Conservation (phyloP, 2,888 invertebrate genomes). For the Drosophila setosimentum region DNA sequence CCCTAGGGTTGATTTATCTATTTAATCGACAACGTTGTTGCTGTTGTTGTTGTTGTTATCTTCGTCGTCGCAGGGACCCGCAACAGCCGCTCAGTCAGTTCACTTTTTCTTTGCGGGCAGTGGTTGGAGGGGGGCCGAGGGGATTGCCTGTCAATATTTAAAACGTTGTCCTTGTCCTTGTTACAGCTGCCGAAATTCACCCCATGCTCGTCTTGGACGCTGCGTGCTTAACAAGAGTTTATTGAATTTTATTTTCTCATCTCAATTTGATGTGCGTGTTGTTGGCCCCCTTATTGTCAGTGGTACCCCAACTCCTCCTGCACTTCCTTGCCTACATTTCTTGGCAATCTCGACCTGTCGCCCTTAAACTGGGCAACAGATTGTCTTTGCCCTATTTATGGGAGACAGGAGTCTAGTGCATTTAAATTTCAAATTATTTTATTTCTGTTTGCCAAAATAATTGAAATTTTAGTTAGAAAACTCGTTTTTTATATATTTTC, state of each 20-base stretch:
- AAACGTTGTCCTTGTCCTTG: slow-evolving; percentile 74
- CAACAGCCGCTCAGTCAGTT: slow-evolving; percentile 21
- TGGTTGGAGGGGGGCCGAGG: slow-evolving; percentile 4
- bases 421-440: slow-evolving; percentile 80
- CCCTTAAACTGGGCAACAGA: slow-evolving; percentile 61
- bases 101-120: slow-evolving; percentile 4
- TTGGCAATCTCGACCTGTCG: slow-evolving; percentile 35
- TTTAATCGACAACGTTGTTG: slow-evolving; percentile 67
- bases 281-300: slow-evolving; percentile 17
- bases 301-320: not conserved
- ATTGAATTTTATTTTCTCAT: slow-evolving; percentile 81
- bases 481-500: slow-evolving; percentile 52
- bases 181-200: slow-evolving; percentile 49
- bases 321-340: slow-evolving; percentile 21
- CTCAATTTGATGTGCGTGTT: slow-evolving; percentile 75
- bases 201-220: slow-evolving; percentile 31
- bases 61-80: slow-evolving; percentile 10
- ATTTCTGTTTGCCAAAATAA: slow-evolving; percentile 67
- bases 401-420: slow-evolving; percentile 51
- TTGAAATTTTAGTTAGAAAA: slow-evolving; percentile 79
- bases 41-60: not conserved
- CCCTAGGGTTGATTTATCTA: slow-evolving; percentile 82
- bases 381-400: slow-evolving; percentile 60
- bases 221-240: slow-evolving; percentile 80
- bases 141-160: slow-evolving; percentile 72